Evolutionary conservation across 2,113 vertebrate species (phyloP).

Genomic region (Embiotoca jacksoni): DNA sequence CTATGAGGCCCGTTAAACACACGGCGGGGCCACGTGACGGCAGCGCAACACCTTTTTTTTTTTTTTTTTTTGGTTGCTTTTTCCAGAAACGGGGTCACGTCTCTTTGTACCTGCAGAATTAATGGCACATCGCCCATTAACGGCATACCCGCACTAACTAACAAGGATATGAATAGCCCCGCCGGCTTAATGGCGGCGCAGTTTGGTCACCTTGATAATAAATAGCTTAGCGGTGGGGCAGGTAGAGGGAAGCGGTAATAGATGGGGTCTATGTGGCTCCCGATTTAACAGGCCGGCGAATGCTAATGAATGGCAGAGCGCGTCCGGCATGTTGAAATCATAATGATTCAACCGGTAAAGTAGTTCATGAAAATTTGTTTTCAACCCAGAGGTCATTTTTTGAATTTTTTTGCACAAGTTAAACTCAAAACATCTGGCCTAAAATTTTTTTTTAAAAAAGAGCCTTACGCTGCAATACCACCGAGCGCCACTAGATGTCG

Average conservation of each 20-base stretch:
- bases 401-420: too few relatives aligned
- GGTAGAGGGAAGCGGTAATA: conserved; percentile 48
- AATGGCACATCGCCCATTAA: conserved; percentile 60
- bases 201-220: conserved; percentile 67
- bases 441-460: too few relatives aligned
- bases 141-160: conserved; percentile 53
- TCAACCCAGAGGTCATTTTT: background rate
- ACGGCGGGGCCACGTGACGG: conserved; percentile 25
- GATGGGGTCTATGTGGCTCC: conserved; percentile 21
- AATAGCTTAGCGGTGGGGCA: conserved; percentile 57
- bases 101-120: conserved; percentile 74
- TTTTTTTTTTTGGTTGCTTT: conserved; percentile 9
- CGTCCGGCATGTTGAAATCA: conserved; percentile 14
- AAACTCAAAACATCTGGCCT: too few relatives aligned
- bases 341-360: background rate
- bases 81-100: conserved; percentile 64
- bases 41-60: background rate
- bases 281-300: conserved; percentile 32
- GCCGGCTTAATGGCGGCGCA: conserved; percentile 49
- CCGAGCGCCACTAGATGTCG: too few relatives aligned
- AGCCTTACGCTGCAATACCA: too few relatives aligned
- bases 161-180: conserved; percentile 56
- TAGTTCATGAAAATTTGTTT: background rate
- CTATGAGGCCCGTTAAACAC: conserved; percentile 64
- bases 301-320: conserved; percentile 26